A percentile compares a stretch with the other conserved stretches of the same genome.
Conservation (phyloP, 2,113 vertebrate species). For the Rhegmatorhina hoffmannsi region DNA sequence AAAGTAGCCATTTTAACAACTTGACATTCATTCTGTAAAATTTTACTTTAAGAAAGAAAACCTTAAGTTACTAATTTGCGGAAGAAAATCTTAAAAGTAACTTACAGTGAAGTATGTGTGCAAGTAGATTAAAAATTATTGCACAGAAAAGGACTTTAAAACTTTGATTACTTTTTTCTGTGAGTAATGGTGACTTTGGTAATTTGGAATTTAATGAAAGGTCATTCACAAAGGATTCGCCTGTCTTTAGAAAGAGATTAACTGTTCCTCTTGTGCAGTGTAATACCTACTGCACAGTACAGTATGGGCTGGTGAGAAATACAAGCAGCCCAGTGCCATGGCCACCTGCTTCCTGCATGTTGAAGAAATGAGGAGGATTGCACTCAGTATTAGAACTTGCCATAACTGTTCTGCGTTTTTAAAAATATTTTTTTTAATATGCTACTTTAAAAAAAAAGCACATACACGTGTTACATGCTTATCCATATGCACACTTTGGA, state of each 20-base stretch:
- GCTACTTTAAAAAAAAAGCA: neutral
- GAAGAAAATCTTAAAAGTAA: constrained; percentile 4
- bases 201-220: constrained; percentile 41
- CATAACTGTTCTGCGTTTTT: constrained; percentile 10
- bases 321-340: neutral
- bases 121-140: neutral
- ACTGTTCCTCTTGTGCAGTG: neutral
- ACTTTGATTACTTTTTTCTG: constrained; percentile 18
- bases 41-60: neutral
- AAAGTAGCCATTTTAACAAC: neutral
- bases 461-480: fast-evolving
- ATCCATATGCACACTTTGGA: neutral
- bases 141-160: neutral
- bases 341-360: neutral
- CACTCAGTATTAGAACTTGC: neutral
- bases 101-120: neutral
- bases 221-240: neutral
- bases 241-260: neutral
- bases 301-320: neutral
- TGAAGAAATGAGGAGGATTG: constrained; percentile 10
- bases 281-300: neutral
- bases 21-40: neutral
- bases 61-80: neutral
- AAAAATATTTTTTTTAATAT: neutral
- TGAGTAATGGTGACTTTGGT: constrained; percentile 6